These are phyloP conservation scores for Propithecus deckenii DNA, from an alignment of 2,797 vertebrate genomes.

Conservation along the genomic window DNA sequence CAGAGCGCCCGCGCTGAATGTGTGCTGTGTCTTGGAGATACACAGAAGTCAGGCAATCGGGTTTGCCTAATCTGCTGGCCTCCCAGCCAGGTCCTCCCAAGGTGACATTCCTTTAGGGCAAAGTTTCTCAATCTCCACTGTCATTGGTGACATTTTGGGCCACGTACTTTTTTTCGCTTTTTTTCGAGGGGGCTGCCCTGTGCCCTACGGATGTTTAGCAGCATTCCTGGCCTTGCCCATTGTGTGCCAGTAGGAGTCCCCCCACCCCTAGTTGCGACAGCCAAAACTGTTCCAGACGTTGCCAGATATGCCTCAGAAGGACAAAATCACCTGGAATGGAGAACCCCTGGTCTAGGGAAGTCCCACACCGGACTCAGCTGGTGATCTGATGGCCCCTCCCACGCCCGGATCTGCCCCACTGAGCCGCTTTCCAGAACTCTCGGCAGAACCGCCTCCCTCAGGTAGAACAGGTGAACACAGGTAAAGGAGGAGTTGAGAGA, in stretches of 20 bases:
- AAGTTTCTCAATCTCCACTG: background rate
- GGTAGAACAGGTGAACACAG: background rate
- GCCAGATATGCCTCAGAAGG: background rate
- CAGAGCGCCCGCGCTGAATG: background rate
- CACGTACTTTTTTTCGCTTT: no score
- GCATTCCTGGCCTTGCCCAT: background rate
- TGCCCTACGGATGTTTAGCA: fast-evolving
- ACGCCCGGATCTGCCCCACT: no score
- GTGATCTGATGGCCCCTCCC: fast-evolving
- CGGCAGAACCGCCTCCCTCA: fast-evolving
- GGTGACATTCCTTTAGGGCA: background rate
- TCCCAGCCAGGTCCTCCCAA: background rate
- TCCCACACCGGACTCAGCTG: background rate
- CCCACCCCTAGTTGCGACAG: background rate
- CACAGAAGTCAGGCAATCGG: background rate
- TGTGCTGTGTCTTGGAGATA: background rate
- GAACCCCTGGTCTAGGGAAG: background rate
- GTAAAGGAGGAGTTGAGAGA: background rate
- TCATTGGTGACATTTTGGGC: background rate
- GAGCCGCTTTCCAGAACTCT: background rate
- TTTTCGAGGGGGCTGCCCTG: fast-evolving
- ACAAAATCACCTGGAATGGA: fast-evolving
- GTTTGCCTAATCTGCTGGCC: background rate
- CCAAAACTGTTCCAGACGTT: background rate
- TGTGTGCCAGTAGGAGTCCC: background rate